Evolutionary conservation across 2,113 vertebrate species (phyloP).

Genomic region (Spermophilus dauricus): DNA sequence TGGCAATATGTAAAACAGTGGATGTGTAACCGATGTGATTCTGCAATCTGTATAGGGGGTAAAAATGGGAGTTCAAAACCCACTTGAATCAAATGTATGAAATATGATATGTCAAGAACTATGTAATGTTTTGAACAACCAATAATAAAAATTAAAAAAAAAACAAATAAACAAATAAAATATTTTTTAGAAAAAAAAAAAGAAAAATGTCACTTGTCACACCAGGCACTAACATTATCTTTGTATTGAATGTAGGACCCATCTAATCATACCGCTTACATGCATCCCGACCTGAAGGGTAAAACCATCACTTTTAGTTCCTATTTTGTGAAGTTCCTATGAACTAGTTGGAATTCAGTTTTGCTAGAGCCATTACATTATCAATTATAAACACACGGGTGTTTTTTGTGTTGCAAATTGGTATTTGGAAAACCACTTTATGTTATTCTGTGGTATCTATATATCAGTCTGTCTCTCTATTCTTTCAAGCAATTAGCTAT

Average conservation of each 20-base stretch:
- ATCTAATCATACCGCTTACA: constrained; percentile 26
- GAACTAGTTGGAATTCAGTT: neutral
- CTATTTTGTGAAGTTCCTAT: neutral
- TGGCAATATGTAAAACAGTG: too few species aligned
- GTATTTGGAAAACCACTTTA: neutral
- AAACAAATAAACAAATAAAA: too few species aligned
- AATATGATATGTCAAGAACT: too few species aligned
- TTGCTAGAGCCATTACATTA: neutral
- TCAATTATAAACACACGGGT: neutral
- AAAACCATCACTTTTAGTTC: constrained; percentile 24
- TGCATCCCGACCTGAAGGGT: constrained; percentile 67
- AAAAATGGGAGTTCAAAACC: too few species aligned
- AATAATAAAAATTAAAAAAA: too few species aligned
- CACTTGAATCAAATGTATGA: too few species aligned
- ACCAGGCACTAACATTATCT: constrained; percentile 61
- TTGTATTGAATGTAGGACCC: constrained; percentile 59
- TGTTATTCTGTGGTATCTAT: neutral
- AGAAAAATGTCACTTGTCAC: constrained; percentile 75
- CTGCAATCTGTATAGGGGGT: too few species aligned
- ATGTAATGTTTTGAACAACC: too few species aligned
- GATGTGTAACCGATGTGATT: too few species aligned
- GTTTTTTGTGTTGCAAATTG: neutral
- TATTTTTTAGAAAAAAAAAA: too few species aligned
- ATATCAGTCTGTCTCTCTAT: neutral
- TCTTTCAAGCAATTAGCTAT: neutral